These are phyloP conservation scores for Meteorus cinctellus DNA, from an alignment of 2,888 invertebrate species.

Conservation along the genomic window DNA sequence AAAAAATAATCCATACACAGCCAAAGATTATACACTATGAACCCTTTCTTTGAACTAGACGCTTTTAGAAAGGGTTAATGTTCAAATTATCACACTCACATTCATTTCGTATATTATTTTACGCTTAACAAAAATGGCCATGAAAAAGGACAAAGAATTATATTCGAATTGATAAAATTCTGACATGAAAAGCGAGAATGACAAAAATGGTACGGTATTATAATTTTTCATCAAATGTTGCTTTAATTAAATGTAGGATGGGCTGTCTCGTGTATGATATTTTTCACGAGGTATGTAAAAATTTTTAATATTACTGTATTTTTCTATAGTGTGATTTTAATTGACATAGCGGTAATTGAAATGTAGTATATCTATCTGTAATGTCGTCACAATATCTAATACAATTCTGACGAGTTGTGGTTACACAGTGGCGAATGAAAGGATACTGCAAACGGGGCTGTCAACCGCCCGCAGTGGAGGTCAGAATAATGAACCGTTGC, in stretches of 20 bases:
- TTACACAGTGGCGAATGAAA: slow-evolving; percentile 12
- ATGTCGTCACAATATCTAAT: slow-evolving; percentile 19
- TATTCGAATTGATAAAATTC: neutral
- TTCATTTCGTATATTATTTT: no score
- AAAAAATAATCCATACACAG: no score
- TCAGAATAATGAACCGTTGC: slow-evolving; percentile 56
- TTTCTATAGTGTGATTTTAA: neutral
- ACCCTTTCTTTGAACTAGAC: no score
- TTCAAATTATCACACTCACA: no score
- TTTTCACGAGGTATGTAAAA: neutral
- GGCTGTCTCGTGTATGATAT: neutral
- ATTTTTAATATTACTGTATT: neutral
- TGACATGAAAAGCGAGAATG: neutral
- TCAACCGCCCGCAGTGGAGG: slow-evolving; percentile 48
- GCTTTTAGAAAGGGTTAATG: no score
- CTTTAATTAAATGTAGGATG: neutral
- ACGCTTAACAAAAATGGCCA: neutral
- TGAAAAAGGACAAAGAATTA: neutral
- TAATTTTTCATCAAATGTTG: neutral
- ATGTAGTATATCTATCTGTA: neutral
- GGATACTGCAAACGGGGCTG: slow-evolving; percentile 37
- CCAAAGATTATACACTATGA: no score
- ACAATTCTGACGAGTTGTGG: slow-evolving; percentile 10
- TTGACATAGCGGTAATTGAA: slow-evolving; percentile 12
- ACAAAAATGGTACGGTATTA: no score